These are phyloP conservation scores for Notospermus geniculatus DNA, from an alignment of 1,140 invertebrate species.

Conservation along the genomic window DNA sequence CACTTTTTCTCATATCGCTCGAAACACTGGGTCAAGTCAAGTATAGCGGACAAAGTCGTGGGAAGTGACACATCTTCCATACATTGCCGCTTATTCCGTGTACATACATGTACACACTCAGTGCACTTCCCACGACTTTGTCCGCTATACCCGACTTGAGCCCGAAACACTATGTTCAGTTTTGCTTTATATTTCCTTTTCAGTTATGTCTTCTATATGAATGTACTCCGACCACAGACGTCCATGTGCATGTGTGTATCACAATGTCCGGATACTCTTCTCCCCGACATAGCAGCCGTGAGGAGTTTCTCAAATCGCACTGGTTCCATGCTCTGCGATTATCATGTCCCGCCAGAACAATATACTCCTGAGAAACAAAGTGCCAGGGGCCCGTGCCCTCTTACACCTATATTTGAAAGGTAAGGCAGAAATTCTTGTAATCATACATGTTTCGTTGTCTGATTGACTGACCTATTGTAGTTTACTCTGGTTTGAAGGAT, in stretches of 20 bases:
- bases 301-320: constrained; percentile 72
- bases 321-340: constrained; percentile 69
- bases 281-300: constrained; percentile 68
- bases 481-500: too few species aligned
- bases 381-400: constrained; percentile 41
- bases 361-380: constrained; percentile 31
- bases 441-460: too few species aligned
- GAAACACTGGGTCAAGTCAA: too few species aligned
- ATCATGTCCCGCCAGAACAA: constrained; percentile 36
- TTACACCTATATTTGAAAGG: constrained; percentile 12
- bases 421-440: constrained; percentile 53
- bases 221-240: constrained; percentile 71
- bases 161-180: too few species aligned
- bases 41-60: too few species aligned
- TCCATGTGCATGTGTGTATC: constrained; percentile 87
- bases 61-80: too few species aligned
- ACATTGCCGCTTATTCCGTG: too few species aligned
- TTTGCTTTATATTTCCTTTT: constrained; percentile 22
- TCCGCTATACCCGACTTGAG: too few species aligned
- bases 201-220: constrained; percentile 80
- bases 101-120: too few species aligned
- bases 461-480: too few species aligned
- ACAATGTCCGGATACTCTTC: constrained; percentile 72
- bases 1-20: too few species aligned
- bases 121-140: too few species aligned